Evolutionary conservation across 92 coral and sea anemone species (phyloP).

Genomic region (Porites lobata): DNA sequence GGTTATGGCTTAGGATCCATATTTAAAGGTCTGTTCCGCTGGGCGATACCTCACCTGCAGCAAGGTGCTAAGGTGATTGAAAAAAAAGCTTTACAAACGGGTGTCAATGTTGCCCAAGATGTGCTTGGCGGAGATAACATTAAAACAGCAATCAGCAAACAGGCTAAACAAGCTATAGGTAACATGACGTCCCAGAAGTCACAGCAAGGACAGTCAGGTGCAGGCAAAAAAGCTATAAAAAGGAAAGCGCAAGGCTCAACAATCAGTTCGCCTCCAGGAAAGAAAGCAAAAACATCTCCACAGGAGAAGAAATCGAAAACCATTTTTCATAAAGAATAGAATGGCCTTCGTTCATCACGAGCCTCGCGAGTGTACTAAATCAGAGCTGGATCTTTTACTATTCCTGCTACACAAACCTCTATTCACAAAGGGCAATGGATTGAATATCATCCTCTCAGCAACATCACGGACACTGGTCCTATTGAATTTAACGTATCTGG

Average conservation of each 20-base stretch:
- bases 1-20: constrained; percentile 61
- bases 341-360: constrained; percentile 23
- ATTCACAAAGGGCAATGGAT: constrained; percentile 21
- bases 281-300: constrained; percentile 31
- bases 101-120: neutral
- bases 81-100: neutral
- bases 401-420: too few species aligned
- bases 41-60: neutral
- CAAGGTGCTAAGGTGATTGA: neutral
- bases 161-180: too few species aligned
- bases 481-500: constrained; percentile 60
- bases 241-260: constrained; percentile 34
- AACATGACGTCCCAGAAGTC: too few species aligned
- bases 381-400: too few species aligned
- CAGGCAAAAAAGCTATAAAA: neutral
- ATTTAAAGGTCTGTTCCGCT: constrained; percentile 37
- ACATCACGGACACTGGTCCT: constrained; percentile 38
- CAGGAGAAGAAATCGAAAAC: neutral
- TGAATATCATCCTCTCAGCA: constrained; percentile 48
- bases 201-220: too few species aligned
- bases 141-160: too few species aligned
- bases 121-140: neutral
- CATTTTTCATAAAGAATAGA: neutral
- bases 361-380: too few species aligned
- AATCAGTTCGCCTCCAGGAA: constrained; percentile 11